These are phyloP conservation scores for Cataglyphis albicans DNA, from an alignment of 2,888 invertebrate genomes.

Conservation along the genomic window DNA sequence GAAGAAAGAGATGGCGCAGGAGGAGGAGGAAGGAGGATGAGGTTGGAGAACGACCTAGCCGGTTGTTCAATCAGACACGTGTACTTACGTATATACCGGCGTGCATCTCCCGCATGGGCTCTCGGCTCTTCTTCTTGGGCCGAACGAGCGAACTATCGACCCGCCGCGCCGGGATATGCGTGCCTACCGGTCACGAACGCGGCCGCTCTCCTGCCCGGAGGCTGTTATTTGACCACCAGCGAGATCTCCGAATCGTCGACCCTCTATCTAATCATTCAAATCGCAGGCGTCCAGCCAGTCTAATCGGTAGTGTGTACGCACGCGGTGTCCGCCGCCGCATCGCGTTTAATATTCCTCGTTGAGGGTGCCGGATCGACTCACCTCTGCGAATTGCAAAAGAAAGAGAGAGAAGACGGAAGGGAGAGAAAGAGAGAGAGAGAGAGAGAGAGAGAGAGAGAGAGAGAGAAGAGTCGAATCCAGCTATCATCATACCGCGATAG, in stretches of 20 bases:
- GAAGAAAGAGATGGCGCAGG: not conserved
- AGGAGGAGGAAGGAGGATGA: slow-evolving; percentile 26
- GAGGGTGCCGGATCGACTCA: not conserved
- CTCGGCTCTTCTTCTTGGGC: slow-evolving; percentile 8
- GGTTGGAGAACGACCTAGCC: slow-evolving; percentile 58
- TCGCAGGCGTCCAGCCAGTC: slow-evolving; percentile 71
- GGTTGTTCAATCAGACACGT: slow-evolving; percentile 60
- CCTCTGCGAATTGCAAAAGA: not conserved
- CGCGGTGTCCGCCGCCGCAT: slow-evolving; percentile 26
- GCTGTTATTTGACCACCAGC: slow-evolving; percentile 81
- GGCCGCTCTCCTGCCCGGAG: slow-evolving; percentile 63
- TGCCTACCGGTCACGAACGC: slow-evolving; percentile 80
- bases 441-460: not conserved
- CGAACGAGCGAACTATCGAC: slow-evolving; percentile 71
- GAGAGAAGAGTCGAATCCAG: not conserved
- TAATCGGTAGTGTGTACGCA: slow-evolving; percentile 69
- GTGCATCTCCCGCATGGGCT: slow-evolving; percentile 31
- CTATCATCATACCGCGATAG: slow-evolving; percentile 22
- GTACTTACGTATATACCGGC: slow-evolving; percentile 59
- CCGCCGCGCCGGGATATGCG: slow-evolving; percentile 69
- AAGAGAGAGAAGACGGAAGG: not conserved
- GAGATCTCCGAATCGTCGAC: slow-evolving; percentile 76
- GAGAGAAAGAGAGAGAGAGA: not conserved
- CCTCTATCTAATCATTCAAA: slow-evolving; percentile 83
- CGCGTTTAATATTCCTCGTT: slow-evolving; percentile 13